phyloP scores from a whole-genome alignment of 2,888 invertebrate genomes.

The Nemurella pictetii region DNA sequence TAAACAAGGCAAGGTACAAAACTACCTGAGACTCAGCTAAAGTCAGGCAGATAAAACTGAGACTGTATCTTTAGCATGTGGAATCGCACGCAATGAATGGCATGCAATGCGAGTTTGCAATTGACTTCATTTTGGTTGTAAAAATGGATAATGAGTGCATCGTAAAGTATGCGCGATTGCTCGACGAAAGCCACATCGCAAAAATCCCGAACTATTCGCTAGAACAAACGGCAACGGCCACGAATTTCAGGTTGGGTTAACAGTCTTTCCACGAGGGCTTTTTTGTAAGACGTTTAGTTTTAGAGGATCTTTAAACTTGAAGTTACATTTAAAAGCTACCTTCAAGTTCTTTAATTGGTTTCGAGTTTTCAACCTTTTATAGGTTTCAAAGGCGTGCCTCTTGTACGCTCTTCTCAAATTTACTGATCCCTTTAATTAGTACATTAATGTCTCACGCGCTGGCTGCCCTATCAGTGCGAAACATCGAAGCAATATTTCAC shows the following conservation, averaged over 20 bases:
- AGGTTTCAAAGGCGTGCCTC: constrained; percentile 22
- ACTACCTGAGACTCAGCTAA: constrained; percentile 20
- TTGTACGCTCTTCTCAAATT: constrained; percentile 5
- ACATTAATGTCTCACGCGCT: background rate
- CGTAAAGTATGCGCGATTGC: too few relatives aligned
- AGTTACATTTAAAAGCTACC: constrained; percentile 36
- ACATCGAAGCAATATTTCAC: background rate
- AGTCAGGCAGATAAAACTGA: too few relatives aligned
- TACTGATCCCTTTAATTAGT: constrained; percentile 12
- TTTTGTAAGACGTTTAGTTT: constrained; percentile 16
- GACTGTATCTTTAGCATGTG: too few relatives aligned
- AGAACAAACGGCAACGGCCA: too few relatives aligned
- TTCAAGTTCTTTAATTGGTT: constrained; percentile 30
- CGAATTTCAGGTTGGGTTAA: too few relatives aligned
- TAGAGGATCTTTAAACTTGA: constrained; percentile 30
- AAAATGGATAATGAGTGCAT: too few relatives aligned
- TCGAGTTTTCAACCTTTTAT: constrained; percentile 25
- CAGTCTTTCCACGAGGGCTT: background rate
- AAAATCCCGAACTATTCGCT: too few relatives aligned
- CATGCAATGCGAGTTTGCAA: too few relatives aligned
- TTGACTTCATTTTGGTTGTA: too few relatives aligned
- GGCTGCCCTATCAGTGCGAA: background rate
- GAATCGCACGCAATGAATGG: background rate
- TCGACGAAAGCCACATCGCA: too few relatives aligned
- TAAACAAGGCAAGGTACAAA: constrained; percentile 22